Evolutionary conservation across 2,888 invertebrate species (phyloP), one percentile per base, ranked within the genome.

Genomic region (Papilio demoleus): DNA sequence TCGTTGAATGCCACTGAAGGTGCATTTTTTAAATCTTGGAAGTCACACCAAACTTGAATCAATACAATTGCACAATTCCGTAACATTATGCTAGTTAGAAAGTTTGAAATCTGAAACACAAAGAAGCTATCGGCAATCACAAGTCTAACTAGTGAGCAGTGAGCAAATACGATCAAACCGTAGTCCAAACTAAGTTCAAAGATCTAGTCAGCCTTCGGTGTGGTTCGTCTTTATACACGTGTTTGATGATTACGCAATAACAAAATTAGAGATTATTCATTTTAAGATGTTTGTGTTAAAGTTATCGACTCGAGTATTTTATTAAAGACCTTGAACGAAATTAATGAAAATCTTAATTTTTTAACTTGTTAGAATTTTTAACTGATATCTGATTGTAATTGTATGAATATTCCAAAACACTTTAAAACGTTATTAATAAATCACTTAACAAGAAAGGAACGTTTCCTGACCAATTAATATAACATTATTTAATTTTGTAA

Each of bases 131-230:
- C 83, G 83, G 75, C 86, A 86, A 86, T 86, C 85, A 82, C 79
- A 78, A 82, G 83, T 82, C 88, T 88, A 90, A 90, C 90, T 89
- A 90, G 88, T 81, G 82, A 83, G 81, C 80, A 84, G 75, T 78
- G 81, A 76, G 81, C 80, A 89, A 89, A 90, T 82, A 88, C 86
- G 84, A 90, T 88, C 86, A 87, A 82, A 86, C 88, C 86, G 78
- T 85, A 85, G 87, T 84, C 87, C 85, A 85, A 87, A 88, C 87
- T 87, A 80, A 81, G 83, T 81, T 88, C 88, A 90, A 90, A 88
- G 90, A 91, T 92, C 88, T 90, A 87, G 90, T 90, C 90, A 90
- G 86, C 80, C 83, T 83, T 78, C 81, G 84, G 81, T 77, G 86
- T 86, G 83, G 83, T 81, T 81, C 77, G 77, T 81, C 79, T 81